Evolutionary conservation across 92 coral and sea anemone species (phyloP).

Genomic region (Phymanthus crucifer): DNA sequence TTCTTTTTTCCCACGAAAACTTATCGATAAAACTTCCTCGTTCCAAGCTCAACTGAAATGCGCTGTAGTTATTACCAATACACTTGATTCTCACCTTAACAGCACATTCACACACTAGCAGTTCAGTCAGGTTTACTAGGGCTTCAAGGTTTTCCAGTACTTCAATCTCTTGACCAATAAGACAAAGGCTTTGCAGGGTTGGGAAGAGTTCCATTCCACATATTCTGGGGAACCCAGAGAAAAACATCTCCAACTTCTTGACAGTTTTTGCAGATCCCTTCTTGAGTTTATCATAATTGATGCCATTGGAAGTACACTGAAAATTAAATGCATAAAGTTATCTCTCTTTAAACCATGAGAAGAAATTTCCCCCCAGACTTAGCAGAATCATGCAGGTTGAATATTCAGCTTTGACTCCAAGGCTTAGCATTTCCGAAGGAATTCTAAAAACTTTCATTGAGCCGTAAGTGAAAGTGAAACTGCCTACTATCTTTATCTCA

Average conservation of each 20-base stretch:
- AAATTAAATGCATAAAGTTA: neutral
- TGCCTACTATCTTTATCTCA: too few relatives aligned
- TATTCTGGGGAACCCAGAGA: constrained; percentile 91
- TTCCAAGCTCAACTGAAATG: neutral
- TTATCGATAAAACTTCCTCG: too few relatives aligned
- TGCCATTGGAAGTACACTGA: constrained; percentile 87
- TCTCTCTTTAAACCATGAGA: neutral
- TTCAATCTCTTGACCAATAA: constrained; percentile 84
- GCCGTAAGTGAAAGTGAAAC: too few relatives aligned
- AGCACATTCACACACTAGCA: constrained; percentile 82
- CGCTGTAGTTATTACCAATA: neutral
- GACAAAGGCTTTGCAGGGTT: constrained; percentile 54
- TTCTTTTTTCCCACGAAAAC: too few relatives aligned
- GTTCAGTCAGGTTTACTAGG: constrained; percentile 70
- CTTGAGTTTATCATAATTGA: constrained; percentile 83
- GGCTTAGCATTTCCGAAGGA: too few relatives aligned
- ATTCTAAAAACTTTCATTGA: too few relatives aligned
- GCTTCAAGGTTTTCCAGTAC: constrained; percentile 66
- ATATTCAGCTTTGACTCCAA: too few relatives aligned
- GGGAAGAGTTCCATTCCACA: constrained; percentile 89
- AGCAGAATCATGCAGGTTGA: too few relatives aligned
- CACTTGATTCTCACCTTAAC: constrained; percentile 70
- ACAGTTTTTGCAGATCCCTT: constrained; percentile 79
- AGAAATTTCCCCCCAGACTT: too few relatives aligned
- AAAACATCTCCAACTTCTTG: constrained; percentile 87